Evolutionary conservation across 1,140 invertebrate genomes (phyloP).

Genomic region (Trichomalopsis sarcophagae): DNA sequence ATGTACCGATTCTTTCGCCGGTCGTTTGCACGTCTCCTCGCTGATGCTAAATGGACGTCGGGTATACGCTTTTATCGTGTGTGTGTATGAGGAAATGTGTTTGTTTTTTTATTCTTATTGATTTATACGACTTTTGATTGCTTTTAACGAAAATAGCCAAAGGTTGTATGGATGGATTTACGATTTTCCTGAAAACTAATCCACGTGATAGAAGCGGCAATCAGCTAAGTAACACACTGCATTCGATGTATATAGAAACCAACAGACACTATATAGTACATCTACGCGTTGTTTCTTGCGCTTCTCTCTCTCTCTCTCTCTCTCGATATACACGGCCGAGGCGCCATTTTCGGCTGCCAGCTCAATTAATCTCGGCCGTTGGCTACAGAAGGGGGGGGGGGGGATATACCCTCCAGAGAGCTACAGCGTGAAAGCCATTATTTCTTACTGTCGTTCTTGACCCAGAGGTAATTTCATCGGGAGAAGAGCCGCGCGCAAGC

Average conservation of each 20-base stretch:
- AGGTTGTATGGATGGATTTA: no score
- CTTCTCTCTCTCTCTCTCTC: not conserved
- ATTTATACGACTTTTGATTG: not conserved
- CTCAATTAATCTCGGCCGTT: not conserved
- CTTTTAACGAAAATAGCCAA: no score
- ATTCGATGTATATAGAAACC: no score
- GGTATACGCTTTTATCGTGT: not conserved
- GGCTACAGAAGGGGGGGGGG: not conserved
- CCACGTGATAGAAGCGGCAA: no score
- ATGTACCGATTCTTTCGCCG: not conserved
- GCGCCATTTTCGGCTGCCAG: not conserved
- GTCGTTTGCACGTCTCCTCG: not conserved
- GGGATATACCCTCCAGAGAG: not conserved
- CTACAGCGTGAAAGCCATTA: not conserved
- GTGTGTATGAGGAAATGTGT: not conserved
- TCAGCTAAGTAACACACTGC: no score
- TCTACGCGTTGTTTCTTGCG: not conserved
- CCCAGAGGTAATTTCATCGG: not conserved
- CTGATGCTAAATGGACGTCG: not conserved
- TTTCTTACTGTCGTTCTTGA: constrained; percentile 1
- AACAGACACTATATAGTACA: no score
- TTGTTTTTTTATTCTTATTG: not conserved
- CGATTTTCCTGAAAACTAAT: no score
- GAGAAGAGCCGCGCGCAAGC: no score
- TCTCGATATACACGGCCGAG: not conserved